phyloP scores from a whole-genome alignment of 2,888 invertebrate genomes.

The Osedax frankpressi region DNA sequence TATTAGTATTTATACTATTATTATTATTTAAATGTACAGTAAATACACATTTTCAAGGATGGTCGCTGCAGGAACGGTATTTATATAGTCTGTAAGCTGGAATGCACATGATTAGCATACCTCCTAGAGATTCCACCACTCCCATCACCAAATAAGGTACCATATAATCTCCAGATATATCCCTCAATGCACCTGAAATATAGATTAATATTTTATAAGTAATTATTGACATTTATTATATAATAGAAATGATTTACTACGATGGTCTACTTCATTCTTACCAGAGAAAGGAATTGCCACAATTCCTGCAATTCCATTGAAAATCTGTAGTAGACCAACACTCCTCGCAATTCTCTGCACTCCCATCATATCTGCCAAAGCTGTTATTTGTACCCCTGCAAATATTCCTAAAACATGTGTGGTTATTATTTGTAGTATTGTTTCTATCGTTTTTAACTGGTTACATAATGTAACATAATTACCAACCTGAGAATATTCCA shows the following conservation, averaged over 20 bases:
- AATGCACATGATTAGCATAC: background rate
- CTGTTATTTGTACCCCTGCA: slow-evolving; percentile 19
- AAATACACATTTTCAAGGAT: too few relatives aligned
- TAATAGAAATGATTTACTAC: too few relatives aligned
- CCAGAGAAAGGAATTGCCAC: slow-evolving; percentile 25
- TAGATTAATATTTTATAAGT: too few relatives aligned
- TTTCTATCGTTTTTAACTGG: too few relatives aligned
- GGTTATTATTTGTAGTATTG: background rate
- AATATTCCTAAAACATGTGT: background rate
- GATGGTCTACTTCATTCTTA: slow-evolving; percentile 6
- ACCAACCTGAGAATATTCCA: background rate
- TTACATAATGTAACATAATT: background rate
- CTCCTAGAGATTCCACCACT: background rate
- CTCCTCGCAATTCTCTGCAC: slow-evolving; percentile 23
- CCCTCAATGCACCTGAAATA: background rate
- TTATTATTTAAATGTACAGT: too few relatives aligned
- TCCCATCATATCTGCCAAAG: slow-evolving; percentile 24
- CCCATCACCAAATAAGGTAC: background rate
- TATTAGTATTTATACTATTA: too few relatives aligned
- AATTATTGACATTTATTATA: too few relatives aligned
- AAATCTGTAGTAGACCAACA: slow-evolving; percentile 20
- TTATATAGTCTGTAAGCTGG: background rate
- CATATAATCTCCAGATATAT: background rate
- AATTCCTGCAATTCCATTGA: slow-evolving; percentile 22
- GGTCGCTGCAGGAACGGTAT: too few relatives aligned